Base-by-base conservation (phyloP, 2,888 invertebrate species). In the Stramonita haemastoma region DNA sequence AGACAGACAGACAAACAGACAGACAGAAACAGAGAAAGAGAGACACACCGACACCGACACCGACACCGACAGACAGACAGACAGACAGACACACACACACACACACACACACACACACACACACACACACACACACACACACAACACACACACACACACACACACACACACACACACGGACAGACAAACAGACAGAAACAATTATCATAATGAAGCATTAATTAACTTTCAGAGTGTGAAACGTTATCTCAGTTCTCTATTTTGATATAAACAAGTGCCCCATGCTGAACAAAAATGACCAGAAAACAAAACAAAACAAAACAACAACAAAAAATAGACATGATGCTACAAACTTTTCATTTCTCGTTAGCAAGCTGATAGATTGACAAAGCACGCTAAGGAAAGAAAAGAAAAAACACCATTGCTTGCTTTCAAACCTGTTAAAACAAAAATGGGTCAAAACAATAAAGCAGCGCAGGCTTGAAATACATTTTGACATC, bases 401-500 rank as follows among this genome's bases (percentile, higher is more conserved):
- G 8, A 46, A 46, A 46, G n/a, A n/a, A n/a, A n/a, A n/a, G n/a
- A n/a, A n/a, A n/a, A n/a, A n/a, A n/a, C n/a, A n/a, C n/a, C n/a
- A 60, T 17, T 26, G 13, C 32, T 34, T 86, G 86, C 86, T 32
- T n/a, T n/a, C n/a, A 73, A 87, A 87, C 73, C 73, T 87, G 87
- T 87, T n/a, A 29, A 87, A 73, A 87, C 70, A 36, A 87, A 87
- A 87, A 87, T 87, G 73, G 70, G 70, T 34, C 87, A 36, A 57
- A 26, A 34, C 73, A 46, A 87, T 46, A 32, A n/a, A 60, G 87
- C 87, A 34, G 46, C 26, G 87, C n/a, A n/a, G n/a, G n/a, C 73
- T 73, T 70, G 73, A 87, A 87, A 87, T 87, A 87, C 2, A 87
- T 70, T 66, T 70, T 73, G 87, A 87, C 87, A 87, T 70, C 36